Base-by-base conservation (phyloP, 2,797 vertebrate genomes). In the Aselliscus stoliczkanus region DNA sequence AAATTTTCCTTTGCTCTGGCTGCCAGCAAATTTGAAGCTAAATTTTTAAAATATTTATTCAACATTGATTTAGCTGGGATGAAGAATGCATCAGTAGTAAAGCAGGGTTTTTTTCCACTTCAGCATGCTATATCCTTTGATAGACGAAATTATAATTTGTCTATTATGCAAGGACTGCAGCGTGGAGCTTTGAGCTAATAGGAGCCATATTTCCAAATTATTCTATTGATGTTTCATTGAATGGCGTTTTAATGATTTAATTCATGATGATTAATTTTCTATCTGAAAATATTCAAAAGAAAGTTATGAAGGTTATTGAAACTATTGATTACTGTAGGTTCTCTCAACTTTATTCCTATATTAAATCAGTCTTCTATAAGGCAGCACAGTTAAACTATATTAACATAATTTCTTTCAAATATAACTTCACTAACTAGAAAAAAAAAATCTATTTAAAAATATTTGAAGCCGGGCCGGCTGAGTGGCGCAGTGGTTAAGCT, bases 201-300 rank as follows among this genome's bases (percentile, higher is more conserved):
- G 89, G 29, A 90, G 44, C 47, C 37, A 86, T 96, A 96, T 96
- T 96, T 97, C 47, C 94, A 94, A 95, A 96, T 95, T 95, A 96
- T 83, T 85, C n/a, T 90, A 96, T 80, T 80, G 69, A 94, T 95
- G 88, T 85, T 95, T 95, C 92, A 96, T 96, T 92, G 96, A 96
- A 95, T 94, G 79, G n/a, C 50, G 88, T 92, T 91, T 95, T 96
- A 94, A 96, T 96, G 85, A 93, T 87, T 94, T 82, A 96, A 90
- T 89, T 93, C 60, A 95, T 96, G 54, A 94, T 92, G 81, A 94
- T 97, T 88, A 94, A 95, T 95, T 95, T 96, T 93, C 62, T 94
- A 90, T 52, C 39, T 77, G 52, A 92, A 96, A 94, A 92, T 90
- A 92, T 85, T 95, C 39, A 92, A 72, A 67, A 70, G 54, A 95